Base-by-base conservation (phyloP, 2,888 invertebrate genomes). In the Tetragonula carbonaria region DNA sequence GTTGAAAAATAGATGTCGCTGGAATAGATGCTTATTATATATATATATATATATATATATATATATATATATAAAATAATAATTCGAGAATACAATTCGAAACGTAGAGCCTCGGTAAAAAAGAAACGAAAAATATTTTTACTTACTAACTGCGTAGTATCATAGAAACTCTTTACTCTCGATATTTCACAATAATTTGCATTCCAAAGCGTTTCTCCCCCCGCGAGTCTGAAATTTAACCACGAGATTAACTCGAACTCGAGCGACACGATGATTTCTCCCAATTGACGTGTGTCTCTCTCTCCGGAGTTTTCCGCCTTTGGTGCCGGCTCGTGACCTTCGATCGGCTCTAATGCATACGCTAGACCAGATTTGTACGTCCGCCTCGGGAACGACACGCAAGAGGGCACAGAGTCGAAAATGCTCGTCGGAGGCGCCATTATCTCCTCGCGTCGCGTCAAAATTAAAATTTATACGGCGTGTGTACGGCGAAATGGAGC, bases 381-480 rank as follows among this genome's bases (percentile, higher is more conserved):
- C n/a, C n/a, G 57, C n/a, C n/a, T n/a, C 23, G 18, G 8, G 18
- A 33, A 8, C 8, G 23, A 23, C 16, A 16, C 16, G 18, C 33
- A 57, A 13, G 57, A 28, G 62, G 16, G 62, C 16, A 18, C 62
- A 68, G 33, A 3, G 70, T 65, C 74, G 65, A 50, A 21, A 77
- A 82, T 53, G 45, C 62, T 13, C 50, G 83, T 23, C 67, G 8
- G 70, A 45, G 78, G 28, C 78, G 74, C 71, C 82, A 82, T 82
- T 72, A 82, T 74, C 78, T 67, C 23, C 18, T 18, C 63, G 77
- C 14, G 74, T 33, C 74, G 59, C 70, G 71, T 67, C 62, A 65
- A 63, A 74, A 82, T 82, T 78, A 74, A 78, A 78, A 82, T 84
- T 78, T 78, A 82, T 82, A 57, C 28, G 70, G 28, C 33, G 33